Base-by-base conservation (phyloP, 2,113 vertebrate species). In the Montifringilla adamsi region DNA sequence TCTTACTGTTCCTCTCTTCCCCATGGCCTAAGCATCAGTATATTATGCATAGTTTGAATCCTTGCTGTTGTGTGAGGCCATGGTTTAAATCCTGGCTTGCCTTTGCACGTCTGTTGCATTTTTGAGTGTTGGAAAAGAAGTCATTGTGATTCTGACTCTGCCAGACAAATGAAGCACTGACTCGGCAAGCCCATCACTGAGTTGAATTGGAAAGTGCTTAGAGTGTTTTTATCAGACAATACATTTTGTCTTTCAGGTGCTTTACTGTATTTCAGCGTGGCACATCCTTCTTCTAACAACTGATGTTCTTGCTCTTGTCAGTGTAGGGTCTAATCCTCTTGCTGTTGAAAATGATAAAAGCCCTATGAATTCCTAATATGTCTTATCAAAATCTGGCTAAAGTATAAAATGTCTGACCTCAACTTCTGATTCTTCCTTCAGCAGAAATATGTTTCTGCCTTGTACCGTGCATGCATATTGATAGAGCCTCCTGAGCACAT, bases 311-410 rank as follows among this genome's bases (percentile, higher is more conserved):
- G 93, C 90, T 93, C 93, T 87, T 94, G 86, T 96, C 92, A 96
- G 88, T 15, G 3, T 69, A 87, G 73, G 86, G 92, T 93, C 92
- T 96, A 96, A 92, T 95, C 92, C 90, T 92, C 70, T 86, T 53
- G 83, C 94, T 90, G 85, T 41, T 92, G 90, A 89, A 94, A 86
- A 92, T 90, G 75, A 96, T 94, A 93, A 90, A 96, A 95, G 90
- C 66, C 56, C 73, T 92, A 72, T 96, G 95, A 96, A 95, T 96
- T 92, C 80, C 88, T 97, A 95, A 95, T 97, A 92, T 21, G 79
- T 92, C 93, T 93, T 96, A 97, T 96, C 92, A 94, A 95, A 94
- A 96, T 94, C 92, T 93, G 90, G 90, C 92, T 94, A 59, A 93
- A 96, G 87, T 92, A 75, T 89, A 72, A 92, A 81, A 78, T 14